Conservation (phyloP, 1,140 invertebrate species). For the Phymastichus coffea region DNA sequence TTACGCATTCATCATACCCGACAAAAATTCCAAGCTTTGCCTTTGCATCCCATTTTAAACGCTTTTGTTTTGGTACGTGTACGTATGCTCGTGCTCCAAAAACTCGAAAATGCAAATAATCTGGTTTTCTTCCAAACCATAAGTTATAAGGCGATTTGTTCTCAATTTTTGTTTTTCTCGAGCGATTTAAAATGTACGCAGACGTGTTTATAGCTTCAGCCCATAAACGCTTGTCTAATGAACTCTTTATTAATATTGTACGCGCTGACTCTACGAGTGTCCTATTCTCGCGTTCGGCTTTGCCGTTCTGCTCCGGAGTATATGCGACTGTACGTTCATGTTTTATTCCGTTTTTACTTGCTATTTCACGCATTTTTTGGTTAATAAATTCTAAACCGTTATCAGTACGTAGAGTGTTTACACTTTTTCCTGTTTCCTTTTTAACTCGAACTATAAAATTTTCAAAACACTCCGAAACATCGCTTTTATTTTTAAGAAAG, state of each 20-base stretch:
- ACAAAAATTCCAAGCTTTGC: constrained; percentile 16
- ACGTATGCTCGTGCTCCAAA: constrained; percentile 22
- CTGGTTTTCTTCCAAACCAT: constrained; percentile 21
- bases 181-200: no score
- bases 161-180: constrained; percentile 26
- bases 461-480: constrained; percentile 28
- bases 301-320: constrained; percentile 49
- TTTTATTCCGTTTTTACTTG: constrained; percentile 20
- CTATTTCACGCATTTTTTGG: constrained; percentile 14
- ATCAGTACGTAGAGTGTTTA: constrained; percentile 27
- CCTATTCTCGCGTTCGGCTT: constrained; percentile 46
- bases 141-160: constrained; percentile 29
- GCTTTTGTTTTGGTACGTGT: constrained; percentile 22
- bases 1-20: no score
- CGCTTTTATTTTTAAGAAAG: constrained; percentile 41
- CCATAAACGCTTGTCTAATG: constrained; percentile 16
- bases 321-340: constrained; percentile 37
- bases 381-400: constrained; percentile 31
- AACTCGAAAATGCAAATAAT: constrained; percentile 16
- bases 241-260: constrained; percentile 13
- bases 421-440: constrained; percentile 20
- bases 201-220: constrained; percentile 2
- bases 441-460: constrained; percentile 24
- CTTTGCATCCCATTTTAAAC: constrained; percentile 28
- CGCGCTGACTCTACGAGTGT: constrained; percentile 22